Base-by-base conservation (phyloP, 2,888 invertebrate genomes). In the Erynnis tages region DNA sequence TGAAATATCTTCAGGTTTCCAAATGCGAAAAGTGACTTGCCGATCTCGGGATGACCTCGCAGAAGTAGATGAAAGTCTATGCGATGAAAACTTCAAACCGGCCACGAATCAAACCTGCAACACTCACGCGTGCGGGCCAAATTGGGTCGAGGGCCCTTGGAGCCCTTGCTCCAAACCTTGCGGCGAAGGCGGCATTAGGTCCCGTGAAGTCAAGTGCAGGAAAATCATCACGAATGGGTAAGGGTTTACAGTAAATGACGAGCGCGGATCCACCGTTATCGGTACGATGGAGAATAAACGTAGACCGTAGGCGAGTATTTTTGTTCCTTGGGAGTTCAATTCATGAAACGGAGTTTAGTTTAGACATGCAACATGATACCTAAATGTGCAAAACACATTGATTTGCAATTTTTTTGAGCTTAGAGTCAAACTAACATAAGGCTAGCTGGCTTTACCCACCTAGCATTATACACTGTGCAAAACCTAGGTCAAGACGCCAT, bases 61-160 rank as follows among this genome's bases (percentile, higher is more conserved):
- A 55, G 83, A 92, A 6, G 97, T 94, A 0, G 94, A 95, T 54
- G 92, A 93, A 2, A 90, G 90, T 32, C 91, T 98, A 4, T 98
- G 98, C 78, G 96, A 97, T 74, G 91, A 91, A 0, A 92, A 91
- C 23, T 86, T 93, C 41, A 94, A 93, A 79, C 98, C 98, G 0
- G 84, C 89, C 0, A 90, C 91, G 32, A 92, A 91, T 48, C 93
- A 94, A 70, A 85, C 91, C 3, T 98, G 98, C 73, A 94, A 93
- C 62, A 91, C 91, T 2, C 91, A 93, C 7, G 91, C 95, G 0
- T 97, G 98, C 76, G 92, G 94, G 2, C 93, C 97, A 0, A 91
- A 91, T 71, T 98, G 98, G 98, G 91, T 92, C 17, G 91, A 91
- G 40, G 93, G 93, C 2, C 88, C 91, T 0, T 98, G 98, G 98